phyloP scores from a whole-genome alignment of 2,797 vertebrate genomes.

The Leptatherina wallacei region DNA sequence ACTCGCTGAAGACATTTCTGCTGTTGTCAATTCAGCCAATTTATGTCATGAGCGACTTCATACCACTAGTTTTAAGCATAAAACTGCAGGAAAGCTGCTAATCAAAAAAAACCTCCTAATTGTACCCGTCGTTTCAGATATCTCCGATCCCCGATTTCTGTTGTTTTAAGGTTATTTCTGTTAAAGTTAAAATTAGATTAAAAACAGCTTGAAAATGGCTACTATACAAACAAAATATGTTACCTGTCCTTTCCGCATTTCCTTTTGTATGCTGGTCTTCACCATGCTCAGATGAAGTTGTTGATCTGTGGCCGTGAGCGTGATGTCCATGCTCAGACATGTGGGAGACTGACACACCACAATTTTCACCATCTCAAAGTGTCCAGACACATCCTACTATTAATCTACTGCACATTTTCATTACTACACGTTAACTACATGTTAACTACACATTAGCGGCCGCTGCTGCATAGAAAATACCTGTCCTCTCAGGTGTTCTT shows the following conservation, averaged over 20 bases:
- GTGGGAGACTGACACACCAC: conserved; percentile 24
- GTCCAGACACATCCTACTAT: not conserved
- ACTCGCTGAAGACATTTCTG: not conserved
- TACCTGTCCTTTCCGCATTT: conserved; percentile 35
- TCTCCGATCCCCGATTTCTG: not conserved
- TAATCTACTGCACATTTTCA: not conserved
- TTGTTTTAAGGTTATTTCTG: not conserved
- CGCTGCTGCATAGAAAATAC: conserved; percentile 22
- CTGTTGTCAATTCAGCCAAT: not conserved
- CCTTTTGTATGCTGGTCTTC: conserved; percentile 24
- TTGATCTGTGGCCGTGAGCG: conserved; percentile 12
- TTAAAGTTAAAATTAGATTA: not conserved
- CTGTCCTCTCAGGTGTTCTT: conserved; percentile 31
- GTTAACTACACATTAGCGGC: not conserved
- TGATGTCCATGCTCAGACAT: conserved; percentile 13
- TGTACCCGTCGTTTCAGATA: not conserved
- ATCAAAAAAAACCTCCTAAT: not conserved
- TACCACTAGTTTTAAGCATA: not conserved
- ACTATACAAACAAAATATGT: not conserved
- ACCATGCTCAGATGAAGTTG: conserved; percentile 14
- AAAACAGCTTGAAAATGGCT: not conserved
- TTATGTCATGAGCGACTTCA: not conserved
- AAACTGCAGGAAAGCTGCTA: not conserved
- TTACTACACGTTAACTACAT: not conserved
- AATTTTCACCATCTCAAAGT: conserved; percentile 2